These are phyloP conservation scores for Apomyelois bistriatella DNA, from an alignment of 2,888 invertebrate genomes.

Conservation along the genomic window DNA sequence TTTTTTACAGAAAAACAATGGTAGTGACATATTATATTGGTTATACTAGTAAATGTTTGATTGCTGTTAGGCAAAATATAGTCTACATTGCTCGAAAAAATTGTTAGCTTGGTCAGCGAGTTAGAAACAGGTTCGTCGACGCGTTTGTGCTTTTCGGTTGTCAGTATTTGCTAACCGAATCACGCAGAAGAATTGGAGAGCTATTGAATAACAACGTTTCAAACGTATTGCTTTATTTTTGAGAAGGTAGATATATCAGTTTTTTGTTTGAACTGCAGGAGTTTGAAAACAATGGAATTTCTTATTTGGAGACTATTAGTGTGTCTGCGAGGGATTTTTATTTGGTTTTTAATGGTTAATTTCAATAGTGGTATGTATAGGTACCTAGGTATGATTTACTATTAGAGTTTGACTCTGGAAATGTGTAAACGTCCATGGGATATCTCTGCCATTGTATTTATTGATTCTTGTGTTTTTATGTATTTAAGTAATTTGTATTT, in stretches of 20 bases:
- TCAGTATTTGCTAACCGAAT: constrained; percentile 28
- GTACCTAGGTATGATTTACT: too few relatives aligned
- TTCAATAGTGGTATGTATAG: too few relatives aligned
- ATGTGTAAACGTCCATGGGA: too few relatives aligned
- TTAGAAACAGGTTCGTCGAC: constrained; percentile 42
- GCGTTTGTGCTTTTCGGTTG: constrained; percentile 30
- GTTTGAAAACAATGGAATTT: too few relatives aligned
- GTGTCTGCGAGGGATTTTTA: too few relatives aligned
- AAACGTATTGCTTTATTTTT: not conserved
- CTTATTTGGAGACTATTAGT: too few relatives aligned
- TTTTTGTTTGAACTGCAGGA: not conserved
- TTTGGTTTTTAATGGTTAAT: too few relatives aligned
- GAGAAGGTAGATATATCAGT: not conserved
- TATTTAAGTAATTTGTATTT: too few relatives aligned
- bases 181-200: constrained; percentile 3
- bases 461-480: too few relatives aligned
- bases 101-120: constrained; percentile 32
- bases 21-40: too few relatives aligned
- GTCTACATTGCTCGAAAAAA: constrained; percentile 5
- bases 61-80: not conserved
- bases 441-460: too few relatives aligned
- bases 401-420: too few relatives aligned
- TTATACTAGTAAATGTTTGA: not conserved
- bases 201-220: not conserved
- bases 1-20: not conserved